These are phyloP conservation scores for Jacana jacana DNA, from an alignment of 2,113 vertebrate species.

Conservation along the genomic window DNA sequence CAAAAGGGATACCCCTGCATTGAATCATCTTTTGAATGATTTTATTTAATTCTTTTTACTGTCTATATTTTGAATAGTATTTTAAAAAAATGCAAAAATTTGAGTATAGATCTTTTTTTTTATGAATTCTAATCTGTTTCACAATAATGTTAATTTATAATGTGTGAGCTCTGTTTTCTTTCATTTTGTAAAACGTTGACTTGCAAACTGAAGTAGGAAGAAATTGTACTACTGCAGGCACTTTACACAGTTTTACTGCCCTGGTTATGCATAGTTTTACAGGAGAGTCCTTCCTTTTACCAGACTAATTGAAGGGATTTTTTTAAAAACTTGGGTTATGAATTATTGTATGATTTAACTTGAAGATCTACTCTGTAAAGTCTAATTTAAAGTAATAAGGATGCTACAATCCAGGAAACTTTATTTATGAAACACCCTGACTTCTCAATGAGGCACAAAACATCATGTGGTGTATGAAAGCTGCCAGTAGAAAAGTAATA, in stretches of 20 bases:
- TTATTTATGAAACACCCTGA: constrained; percentile 25
- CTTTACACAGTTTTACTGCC: not conserved
- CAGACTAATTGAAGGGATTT: not conserved
- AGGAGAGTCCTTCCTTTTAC: not conserved
- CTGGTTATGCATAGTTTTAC: not conserved
- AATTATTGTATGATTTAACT: not conserved
- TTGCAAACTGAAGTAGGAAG: not conserved
- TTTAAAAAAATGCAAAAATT: not conserved
- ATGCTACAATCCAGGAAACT: constrained; percentile 33
- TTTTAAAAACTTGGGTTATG: not conserved
- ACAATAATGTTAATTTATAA: not conserved
- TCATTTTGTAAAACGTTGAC: not conserved
- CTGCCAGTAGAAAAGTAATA: constrained; percentile 16
- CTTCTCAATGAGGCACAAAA: constrained; percentile 27
- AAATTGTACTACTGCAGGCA: not conserved
- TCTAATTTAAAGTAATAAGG: constrained; percentile 8
- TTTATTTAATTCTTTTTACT: not conserved
- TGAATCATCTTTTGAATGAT: not conserved
- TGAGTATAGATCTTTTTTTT: not conserved
- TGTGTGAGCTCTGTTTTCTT: not conserved
- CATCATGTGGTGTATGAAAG: not conserved
- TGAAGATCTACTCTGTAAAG: not conserved
- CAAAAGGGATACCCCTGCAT: not conserved
- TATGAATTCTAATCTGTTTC: not conserved
- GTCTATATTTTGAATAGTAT: not conserved